Conservation (phyloP, 2,797 vertebrate genomes). For the Synanceia verrucosa region DNA sequence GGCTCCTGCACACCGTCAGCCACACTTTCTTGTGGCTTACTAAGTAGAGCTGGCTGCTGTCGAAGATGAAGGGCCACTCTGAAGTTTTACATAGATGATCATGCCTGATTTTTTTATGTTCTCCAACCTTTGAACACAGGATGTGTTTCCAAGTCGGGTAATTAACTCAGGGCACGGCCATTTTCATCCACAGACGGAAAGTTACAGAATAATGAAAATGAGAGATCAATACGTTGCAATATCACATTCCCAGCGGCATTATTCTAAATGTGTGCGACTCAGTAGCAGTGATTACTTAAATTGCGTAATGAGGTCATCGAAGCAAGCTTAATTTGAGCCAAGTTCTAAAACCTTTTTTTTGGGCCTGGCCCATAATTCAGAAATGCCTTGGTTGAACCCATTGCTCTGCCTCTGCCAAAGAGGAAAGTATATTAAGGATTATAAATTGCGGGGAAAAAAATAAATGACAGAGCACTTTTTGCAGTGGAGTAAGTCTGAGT, state of each 20-base stretch:
- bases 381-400: conserved; percentile 61
- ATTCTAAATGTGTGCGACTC: conserved; percentile 61
- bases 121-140: conserved; percentile 80
- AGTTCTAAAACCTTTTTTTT: conserved; percentile 59
- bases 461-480: conserved; percentile 70
- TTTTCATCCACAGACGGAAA: conserved; percentile 61
- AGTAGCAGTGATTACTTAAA: conserved; percentile 74
- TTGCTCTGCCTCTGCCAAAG: conserved; percentile 61
- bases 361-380: conserved; percentile 65
- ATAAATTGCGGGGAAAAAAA: conserved; percentile 69
- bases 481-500: conserved; percentile 32
- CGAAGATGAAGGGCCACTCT: conserved; percentile 77
- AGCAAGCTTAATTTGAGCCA: conserved; percentile 70
- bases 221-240: conserved; percentile 67
- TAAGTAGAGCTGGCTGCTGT: conserved; percentile 76
- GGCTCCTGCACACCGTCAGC: conserved; percentile 74
- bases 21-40: conserved; percentile 83
- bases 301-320: conserved; percentile 75
- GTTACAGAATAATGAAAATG: conserved; percentile 63
- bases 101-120: conserved; percentile 72
- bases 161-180: conserved; percentile 66
- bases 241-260: conserved; percentile 51
- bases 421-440: conserved; percentile 65
- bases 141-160: conserved; percentile 75
- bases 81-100: conserved; percentile 79